Percentiles rank a stretch among this genome's conserved stretches.
Evolutionary conservation across 2,888 invertebrate species (phyloP).

Genomic region (Lobophora halterata): DNA sequence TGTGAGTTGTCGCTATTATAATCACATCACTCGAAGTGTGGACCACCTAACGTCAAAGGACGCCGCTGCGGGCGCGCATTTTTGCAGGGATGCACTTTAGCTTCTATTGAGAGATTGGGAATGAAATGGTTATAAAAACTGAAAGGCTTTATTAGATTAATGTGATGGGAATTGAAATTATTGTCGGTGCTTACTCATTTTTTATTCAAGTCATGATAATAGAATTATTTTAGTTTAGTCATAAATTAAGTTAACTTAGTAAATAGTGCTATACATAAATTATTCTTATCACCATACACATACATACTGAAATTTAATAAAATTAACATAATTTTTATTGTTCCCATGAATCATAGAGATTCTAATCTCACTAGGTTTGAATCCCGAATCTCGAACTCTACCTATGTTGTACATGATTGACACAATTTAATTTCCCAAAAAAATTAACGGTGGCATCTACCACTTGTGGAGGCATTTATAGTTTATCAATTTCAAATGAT

Average conservation of each 20-base stretch:
- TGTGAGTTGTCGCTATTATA: conserved; percentile 75
- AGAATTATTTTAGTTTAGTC: no score
- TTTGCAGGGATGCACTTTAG: conserved; percentile 67
- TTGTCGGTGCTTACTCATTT: conserved; percentile 11
- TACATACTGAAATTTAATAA: no score
- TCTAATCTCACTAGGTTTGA: conserved; percentile 22
- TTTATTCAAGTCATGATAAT: not conserved
- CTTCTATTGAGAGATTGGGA: conserved; percentile 64
- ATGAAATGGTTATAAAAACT: conserved; percentile 43
- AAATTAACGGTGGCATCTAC: conserved; percentile 74
- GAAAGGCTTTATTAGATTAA: conserved; percentile 35
- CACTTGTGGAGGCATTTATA: conserved; percentile 72
- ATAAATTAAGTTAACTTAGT: no score
- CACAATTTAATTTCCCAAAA: conserved; percentile 49
- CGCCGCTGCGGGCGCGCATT: conserved; percentile 64
- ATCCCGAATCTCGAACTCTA: conserved; percentile 18
- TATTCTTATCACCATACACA: no score
- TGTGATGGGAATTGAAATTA: conserved; percentile 21
- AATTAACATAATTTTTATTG: no score
- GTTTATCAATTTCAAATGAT: conserved; percentile 78
- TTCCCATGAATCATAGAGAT: conserved; percentile 22
- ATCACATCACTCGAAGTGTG: conserved; percentile 67
- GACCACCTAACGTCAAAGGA: conserved; percentile 78
- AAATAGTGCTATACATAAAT: no score
- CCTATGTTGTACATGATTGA: conserved; percentile 48